Evolutionary conservation across 2,888 invertebrate species (phyloP).

Genomic region (Catocala sponsa): DNA sequence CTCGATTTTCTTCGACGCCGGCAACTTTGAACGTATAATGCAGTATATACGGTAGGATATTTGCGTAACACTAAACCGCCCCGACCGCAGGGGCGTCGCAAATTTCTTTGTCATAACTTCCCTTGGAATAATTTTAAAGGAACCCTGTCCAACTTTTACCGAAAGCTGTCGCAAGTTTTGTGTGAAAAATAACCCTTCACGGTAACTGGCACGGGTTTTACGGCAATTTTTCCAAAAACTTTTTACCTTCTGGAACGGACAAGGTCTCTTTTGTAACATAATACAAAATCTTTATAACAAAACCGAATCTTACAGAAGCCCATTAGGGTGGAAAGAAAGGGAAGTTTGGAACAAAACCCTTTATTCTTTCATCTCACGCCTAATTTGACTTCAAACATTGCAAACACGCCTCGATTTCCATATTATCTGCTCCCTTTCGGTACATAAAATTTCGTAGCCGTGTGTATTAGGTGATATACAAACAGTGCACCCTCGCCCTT

Average conservation of each 20-base stretch:
- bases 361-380: conserved; percentile 48
- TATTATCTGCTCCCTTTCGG: conserved; percentile 60
- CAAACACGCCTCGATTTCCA: conserved; percentile 54
- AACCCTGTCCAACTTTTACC: conserved; percentile 31
- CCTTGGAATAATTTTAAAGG: conserved; percentile 23
- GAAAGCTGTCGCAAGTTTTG: conserved; percentile 48
- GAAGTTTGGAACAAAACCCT: conserved; percentile 41
- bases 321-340: conserved; percentile 28
- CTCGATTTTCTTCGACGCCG: conserved; percentile 19
- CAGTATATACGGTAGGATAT: conserved; percentile 26
- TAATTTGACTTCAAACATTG: conserved; percentile 55
- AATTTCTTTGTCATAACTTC: conserved; percentile 42
- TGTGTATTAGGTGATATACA: conserved; percentile 57
- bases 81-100: conserved; percentile 21
- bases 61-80: conserved; percentile 29
- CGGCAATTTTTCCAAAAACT: conserved; percentile 22
- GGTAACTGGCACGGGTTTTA: conserved; percentile 34
- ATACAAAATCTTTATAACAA: conserved; percentile 24
- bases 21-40: conserved; percentile 26
- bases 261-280: conserved; percentile 30
- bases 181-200: conserved; percentile 51
- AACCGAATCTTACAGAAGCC: conserved; percentile 21
- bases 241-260: conserved; percentile 28
- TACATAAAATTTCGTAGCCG: conserved; percentile 57
- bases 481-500: conserved; percentile 55